Evolutionary conservation across 2,113 vertebrate species (phyloP).

Genomic region (Atrichornis clamosus): DNA sequence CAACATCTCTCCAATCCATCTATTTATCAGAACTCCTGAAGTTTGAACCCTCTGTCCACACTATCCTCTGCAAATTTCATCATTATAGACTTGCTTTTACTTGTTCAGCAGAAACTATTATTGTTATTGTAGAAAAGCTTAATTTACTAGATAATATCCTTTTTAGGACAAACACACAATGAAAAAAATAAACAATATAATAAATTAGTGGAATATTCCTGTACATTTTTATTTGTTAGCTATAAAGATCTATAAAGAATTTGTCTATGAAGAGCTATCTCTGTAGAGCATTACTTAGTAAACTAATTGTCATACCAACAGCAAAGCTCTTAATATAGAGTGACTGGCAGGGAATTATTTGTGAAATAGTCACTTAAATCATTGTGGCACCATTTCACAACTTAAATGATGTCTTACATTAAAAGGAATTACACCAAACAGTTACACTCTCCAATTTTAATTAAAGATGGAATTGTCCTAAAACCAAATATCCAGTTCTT

Average conservation of each 20-base stretch:
- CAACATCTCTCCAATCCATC: neutral
- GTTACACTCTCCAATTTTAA: neutral
- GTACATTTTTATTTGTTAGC: neutral
- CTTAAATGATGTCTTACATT: neutral
- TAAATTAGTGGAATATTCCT: neutral
- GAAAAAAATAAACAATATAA: neutral
- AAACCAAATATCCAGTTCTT: neutral
- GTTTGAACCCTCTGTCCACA: neutral
- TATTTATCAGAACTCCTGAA: neutral
- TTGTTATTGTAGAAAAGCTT: neutral
- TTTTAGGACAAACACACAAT: neutral
- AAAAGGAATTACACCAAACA: neutral
- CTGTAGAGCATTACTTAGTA: neutral
- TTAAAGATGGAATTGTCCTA: neutral
- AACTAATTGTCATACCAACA: neutral
- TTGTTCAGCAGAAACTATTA: constrained; percentile 14
- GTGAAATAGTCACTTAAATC: neutral
- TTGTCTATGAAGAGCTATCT: neutral
- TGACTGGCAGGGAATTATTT: neutral
- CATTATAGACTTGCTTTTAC: neutral
- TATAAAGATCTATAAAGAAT: neutral
- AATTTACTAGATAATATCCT: neutral
- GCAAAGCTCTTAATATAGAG: neutral
- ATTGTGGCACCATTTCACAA: neutral
- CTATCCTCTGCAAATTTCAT: neutral